Percentiles rank a stretch among this genome's conserved stretches.
Conservation (phyloP, 1,140 invertebrate genomes). For the Drosophila funebris region DNA sequence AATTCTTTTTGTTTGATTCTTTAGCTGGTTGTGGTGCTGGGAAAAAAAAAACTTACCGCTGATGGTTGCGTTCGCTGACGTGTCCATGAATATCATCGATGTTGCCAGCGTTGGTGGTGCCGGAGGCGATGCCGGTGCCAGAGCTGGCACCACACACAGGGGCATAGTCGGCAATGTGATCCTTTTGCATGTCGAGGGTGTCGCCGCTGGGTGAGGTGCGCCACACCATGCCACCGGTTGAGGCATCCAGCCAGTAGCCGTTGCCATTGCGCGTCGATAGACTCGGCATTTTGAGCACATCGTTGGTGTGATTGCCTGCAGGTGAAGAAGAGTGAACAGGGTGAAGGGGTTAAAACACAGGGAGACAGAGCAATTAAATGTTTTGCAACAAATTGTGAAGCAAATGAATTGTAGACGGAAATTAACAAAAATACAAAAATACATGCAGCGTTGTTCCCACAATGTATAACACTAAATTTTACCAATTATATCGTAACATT, state of each 20-base stretch:
- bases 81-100: constrained; percentile 77
- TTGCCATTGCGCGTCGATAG: constrained; percentile 82
- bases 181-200: constrained; percentile 82
- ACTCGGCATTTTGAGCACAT: constrained; percentile 83
- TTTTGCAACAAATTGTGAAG: constrained; percentile 73
- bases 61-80: constrained; percentile 78
- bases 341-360: neutral
- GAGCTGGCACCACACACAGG: constrained; percentile 74
- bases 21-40: neutral
- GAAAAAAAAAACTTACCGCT: constrained; percentile 75
- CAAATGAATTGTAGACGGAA: constrained; percentile 73
- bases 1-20: constrained; percentile 14
- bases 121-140: constrained; percentile 44
- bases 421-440: constrained; percentile 72
- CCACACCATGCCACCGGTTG: constrained; percentile 83
- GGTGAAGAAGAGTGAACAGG: constrained; percentile 34
- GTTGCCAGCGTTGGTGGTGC: constrained; percentile 35
- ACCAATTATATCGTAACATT: neutral
- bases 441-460: constrained; percentile 23
- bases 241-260: constrained; percentile 83
- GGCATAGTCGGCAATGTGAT: constrained; percentile 83
- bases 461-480: constrained; percentile 1
- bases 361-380: constrained; percentile 76
- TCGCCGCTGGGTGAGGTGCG: constrained; percentile 78
- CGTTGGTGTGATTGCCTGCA: constrained; percentile 80